Base-by-base conservation (phyloP, 2,888 invertebrate genomes). In the Arge pagana region DNA sequence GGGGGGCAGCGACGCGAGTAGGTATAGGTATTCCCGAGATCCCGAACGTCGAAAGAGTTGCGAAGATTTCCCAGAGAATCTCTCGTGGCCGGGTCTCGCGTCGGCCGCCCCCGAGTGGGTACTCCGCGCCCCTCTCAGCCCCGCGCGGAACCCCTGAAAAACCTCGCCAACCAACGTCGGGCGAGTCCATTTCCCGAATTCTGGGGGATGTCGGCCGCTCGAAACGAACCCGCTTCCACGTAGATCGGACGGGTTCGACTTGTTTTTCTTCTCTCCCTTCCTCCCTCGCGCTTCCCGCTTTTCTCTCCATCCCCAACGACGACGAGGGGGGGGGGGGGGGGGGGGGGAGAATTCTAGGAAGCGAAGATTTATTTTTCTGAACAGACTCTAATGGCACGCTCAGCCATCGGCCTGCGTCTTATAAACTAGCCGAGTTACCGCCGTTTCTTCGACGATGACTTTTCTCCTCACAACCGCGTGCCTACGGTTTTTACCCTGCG, bases 301-400 rank as follows among this genome's bases (percentile, higher is more conserved):
- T n/a, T n/a, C n/a, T n/a, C n/a, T n/a, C 19, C 39, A n/a, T 16
- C 33, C 18, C 33, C 48, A 39, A 30, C 48, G 48, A 56, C 35
- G 23, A 53, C 50, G 42, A 40, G 37, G 52, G 50, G 48, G 50
- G 48, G 26, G 49, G 24, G 43, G 35, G 51, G 23, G 48, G 30
- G 40, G 48, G 52, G 39, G 55, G 24, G 45, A 51, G 43, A 51
- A 51, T 51, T 51, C 50, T 35, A 36, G 42, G 50, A 51, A 70
- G 63, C 56, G 64, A 70, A 74, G 73, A 74, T 73, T 73, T 73
- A 74, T 72, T 73, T 71, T 73, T 69, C 63, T 68, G 67, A 69
- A 68, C 67, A 70, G 68, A 65, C 66, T 64, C 71, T 69, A 68
- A 71, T 68, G 71, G 70, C 62, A 66, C 62, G 62, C 66, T 66